Conservation (phyloP, 2,888 invertebrate genomes). For the Cordilura impudica region DNA sequence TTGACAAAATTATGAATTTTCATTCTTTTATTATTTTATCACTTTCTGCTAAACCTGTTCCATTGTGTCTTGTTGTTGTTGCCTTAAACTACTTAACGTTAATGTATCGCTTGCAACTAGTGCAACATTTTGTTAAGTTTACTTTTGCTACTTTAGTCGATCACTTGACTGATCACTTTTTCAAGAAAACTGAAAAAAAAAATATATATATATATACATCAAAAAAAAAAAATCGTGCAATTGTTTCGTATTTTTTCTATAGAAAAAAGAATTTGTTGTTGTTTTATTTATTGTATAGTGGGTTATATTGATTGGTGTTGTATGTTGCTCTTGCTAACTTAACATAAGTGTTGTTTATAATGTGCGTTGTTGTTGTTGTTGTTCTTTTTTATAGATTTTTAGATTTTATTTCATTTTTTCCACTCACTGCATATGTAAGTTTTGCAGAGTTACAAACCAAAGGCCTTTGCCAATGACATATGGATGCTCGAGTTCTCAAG, state of each 20-base stretch:
- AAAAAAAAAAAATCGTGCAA: slow-evolving; percentile 48
- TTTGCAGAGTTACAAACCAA: slow-evolving; percentile 18
- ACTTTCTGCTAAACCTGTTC: too few species aligned
- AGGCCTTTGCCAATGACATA: slow-evolving; percentile 63
- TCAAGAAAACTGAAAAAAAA: slow-evolving; percentile 29
- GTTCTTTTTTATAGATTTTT: neutral
- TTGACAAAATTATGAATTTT: too few species aligned
- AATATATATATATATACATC: neutral
- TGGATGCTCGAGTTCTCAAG: slow-evolving; percentile 60
- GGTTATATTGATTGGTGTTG: slow-evolving; percentile 60
- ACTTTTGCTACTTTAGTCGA: slow-evolving; percentile 49
- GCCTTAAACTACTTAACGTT: slow-evolving; percentile 51
- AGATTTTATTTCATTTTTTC: slow-evolving; percentile 33
- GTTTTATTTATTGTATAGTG: slow-evolving; percentile 36
- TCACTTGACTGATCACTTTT: slow-evolving; percentile 62
- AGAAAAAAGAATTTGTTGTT: slow-evolving; percentile 50
- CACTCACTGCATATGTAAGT: slow-evolving; percentile 25
- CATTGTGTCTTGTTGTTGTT: neutral
- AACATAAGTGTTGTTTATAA: neutral
- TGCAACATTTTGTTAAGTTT: slow-evolving; percentile 50
- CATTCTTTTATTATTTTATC: too few species aligned
- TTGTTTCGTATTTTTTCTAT: slow-evolving; percentile 35
- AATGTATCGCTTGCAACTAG: slow-evolving; percentile 55
- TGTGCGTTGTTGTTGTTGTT: neutral
- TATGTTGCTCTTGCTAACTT: slow-evolving; percentile 13